Percentiles rank a stretch among this genome's conserved stretches.
phyloP scores from a whole-genome alignment of 2,113 vertebrate species.

The Montifringilla adamsi region DNA sequence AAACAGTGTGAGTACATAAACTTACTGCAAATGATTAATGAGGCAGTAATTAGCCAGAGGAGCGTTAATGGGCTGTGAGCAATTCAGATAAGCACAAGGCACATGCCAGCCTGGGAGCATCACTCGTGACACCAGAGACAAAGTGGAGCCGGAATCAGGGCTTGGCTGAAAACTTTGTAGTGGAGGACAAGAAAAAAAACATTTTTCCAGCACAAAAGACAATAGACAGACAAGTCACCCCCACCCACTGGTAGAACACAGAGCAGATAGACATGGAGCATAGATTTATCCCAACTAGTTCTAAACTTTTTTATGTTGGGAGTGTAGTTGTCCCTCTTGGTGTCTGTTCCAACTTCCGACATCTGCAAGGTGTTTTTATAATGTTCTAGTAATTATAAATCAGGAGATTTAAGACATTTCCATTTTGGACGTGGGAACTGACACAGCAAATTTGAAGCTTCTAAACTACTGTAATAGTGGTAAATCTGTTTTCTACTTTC shows the following conservation, averaged over 20 bases:
- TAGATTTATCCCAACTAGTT: background rate
- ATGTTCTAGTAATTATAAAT: background rate
- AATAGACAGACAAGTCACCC: background rate
- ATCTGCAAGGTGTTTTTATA: background rate
- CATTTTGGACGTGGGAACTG: background rate
- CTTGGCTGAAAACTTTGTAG: background rate
- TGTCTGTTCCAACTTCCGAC: background rate
- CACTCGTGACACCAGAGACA: background rate
- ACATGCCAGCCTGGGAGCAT: background rate
- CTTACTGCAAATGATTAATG: background rate
- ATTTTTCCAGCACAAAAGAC: accelerated
- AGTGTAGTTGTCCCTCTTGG: background rate
- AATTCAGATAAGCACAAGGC: background rate
- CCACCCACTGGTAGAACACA: background rate
- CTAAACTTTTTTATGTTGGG: background rate
- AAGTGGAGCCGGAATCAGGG: background rate
- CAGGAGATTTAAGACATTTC: background rate
- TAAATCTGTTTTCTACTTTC: background rate
- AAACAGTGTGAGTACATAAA: background rate
- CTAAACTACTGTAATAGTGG: background rate
- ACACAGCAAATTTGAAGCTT: background rate
- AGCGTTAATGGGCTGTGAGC: background rate
- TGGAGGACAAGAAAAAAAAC: background rate
- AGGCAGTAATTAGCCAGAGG: background rate
- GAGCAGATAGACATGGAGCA: background rate